These are phyloP conservation scores for Gallinago paraguaiae DNA, from an alignment of 2,113 vertebrate genomes.

Conservation along the genomic window DNA sequence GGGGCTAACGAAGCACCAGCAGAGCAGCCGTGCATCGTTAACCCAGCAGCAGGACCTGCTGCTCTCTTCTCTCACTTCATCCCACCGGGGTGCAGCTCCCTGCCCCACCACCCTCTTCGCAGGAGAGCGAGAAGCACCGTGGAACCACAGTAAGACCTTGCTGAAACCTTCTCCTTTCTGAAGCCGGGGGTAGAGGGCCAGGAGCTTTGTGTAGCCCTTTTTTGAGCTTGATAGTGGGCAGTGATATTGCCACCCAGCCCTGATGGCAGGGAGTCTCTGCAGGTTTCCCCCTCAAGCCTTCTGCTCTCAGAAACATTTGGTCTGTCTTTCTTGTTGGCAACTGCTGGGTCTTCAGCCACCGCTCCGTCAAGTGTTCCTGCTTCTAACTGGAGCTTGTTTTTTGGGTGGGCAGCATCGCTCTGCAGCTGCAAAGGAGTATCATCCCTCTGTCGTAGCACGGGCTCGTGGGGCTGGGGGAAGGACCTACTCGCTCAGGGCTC, in stretches of 20 bases:
- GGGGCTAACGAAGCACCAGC: background rate
- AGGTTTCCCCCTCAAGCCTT: background rate
- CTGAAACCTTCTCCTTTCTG: background rate
- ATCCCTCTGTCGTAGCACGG: background rate
- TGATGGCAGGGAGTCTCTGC: rapidly evolving
- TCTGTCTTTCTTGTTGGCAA: background rate
- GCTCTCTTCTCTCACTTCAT: background rate
- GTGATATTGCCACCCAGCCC: rapidly evolving
- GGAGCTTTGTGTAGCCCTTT: rapidly evolving
- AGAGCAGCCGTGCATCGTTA: background rate
- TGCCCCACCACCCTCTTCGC: background rate
- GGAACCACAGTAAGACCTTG: background rate
- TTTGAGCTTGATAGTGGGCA: background rate
- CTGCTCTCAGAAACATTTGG: background rate
- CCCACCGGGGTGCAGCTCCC: rapidly evolving
- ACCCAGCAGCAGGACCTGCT: rapidly evolving
- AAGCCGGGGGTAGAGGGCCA: background rate
- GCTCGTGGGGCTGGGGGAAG: background rate
- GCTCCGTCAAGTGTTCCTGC: background rate
- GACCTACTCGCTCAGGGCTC: background rate
- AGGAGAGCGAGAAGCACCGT: background rate
- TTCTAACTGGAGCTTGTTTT: background rate
- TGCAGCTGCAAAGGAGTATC: background rate
- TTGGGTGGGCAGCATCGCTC: background rate
- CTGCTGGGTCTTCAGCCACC: background rate